Percentiles rank a stretch among this genome's conserved stretches.
Conservation (phyloP, 1,140 invertebrate species). For the Aradophagus sp. region DNA sequence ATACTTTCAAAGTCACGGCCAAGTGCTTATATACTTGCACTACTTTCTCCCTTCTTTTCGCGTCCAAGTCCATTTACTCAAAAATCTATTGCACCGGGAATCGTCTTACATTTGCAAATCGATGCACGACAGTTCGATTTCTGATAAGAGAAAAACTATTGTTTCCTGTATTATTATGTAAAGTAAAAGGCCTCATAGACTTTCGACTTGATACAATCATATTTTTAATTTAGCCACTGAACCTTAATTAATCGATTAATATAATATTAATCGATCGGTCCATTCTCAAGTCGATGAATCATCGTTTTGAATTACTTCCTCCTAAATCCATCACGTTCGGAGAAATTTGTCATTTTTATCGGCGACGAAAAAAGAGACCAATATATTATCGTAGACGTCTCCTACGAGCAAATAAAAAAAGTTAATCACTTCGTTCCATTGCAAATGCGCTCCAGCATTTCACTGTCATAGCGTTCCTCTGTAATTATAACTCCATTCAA, state of each 20-base stretch:
- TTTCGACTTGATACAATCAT: constrained; percentile 28
- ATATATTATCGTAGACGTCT: constrained; percentile 13
- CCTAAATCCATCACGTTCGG: neutral
- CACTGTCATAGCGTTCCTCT: no score
- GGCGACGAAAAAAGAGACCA: neutral
- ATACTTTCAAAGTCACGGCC: constrained; percentile 73
- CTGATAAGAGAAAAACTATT: constrained; percentile 37
- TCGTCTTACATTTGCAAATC: no score
- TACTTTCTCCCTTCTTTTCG: constrained; percentile 73
- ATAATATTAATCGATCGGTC: no score
- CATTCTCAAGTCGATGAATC: constrained; percentile 16
- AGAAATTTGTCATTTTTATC: constrained; percentile 21
- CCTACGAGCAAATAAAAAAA: constrained; percentile 6
- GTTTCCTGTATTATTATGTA: no score
- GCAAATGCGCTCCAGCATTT: no score
- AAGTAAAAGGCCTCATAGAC: no score
- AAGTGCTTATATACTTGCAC: constrained; percentile 71
- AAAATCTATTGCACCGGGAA: constrained; percentile 19
- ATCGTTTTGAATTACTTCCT: constrained; percentile 25
- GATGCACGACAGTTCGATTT: constrained; percentile 18
- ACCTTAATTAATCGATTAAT: no score
- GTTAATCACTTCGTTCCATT: constrained; percentile 6
- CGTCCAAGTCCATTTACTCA: constrained; percentile 35
- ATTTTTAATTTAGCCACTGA: no score
- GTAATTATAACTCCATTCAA: no score